Evolutionary conservation across 2,113 vertebrate genomes (phyloP), one percentile per base, ranked within the genome.

Genomic region (Centropristis striata): DNA sequence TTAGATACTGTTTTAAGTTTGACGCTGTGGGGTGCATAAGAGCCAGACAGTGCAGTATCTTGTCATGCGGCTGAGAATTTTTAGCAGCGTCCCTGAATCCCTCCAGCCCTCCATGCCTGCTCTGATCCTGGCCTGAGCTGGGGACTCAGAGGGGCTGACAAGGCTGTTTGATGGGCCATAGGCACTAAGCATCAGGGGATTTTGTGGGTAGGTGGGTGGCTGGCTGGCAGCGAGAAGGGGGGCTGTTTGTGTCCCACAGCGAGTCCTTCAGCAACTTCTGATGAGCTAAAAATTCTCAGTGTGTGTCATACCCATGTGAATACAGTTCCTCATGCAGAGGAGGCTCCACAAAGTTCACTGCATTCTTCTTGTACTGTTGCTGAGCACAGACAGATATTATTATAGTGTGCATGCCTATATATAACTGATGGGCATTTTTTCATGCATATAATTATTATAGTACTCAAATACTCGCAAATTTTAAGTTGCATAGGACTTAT

Each of bases 151-250:
- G 84, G 66, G 72, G 72, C 81, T 80, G 84, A 86, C 71, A 76
- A 64, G 78, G 74, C 80, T 83, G 68, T 90, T 90, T 90, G 74
- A 89, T 74, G 84, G 81, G 73, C 82, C 60, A 80, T 47, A 61
- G 67, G 73, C 73, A 75, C 55, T 23, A 58, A 61, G 74, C 66
- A 58, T 69, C 63, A 72, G 37, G 75, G 64, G 82, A 88, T 70
- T 90, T 51, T 78, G 78, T 59, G 58, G 51, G 76, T 57, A 77
- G 67, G 81, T 67, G 78, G 76, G 54, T 41, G 80, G 64, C 36
- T 78, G 63, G 18, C 10, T 41, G 79, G 51, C 37, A 42, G 39
- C 15, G 20, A 25, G 32, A 21, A 12, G 16, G 60, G 32, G 46
- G 13, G 20, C 20, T 63, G 59, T 78, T 87, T 84, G 61, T 78